Evolutionary conservation across 2,888 invertebrate species (phyloP).

Genomic region (Drosophila ustulata): DNA sequence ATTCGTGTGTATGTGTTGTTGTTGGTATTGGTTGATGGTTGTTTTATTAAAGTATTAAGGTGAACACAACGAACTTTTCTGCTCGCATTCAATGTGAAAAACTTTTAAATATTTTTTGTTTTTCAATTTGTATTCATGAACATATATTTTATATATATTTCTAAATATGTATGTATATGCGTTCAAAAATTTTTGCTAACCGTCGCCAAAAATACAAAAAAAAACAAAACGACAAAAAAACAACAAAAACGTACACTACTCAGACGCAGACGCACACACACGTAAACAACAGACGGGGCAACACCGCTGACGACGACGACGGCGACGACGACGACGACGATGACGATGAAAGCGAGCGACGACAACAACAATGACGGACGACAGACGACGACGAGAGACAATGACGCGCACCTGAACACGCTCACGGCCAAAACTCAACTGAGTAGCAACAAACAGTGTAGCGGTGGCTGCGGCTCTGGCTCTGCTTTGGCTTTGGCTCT

Average conservation of each 20-base stretch:
- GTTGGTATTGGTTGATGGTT: not conserved
- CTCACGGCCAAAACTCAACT: constrained; percentile 70
- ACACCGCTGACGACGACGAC: constrained; percentile 33
- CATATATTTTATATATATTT: constrained; percentile 13
- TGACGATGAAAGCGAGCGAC: constrained; percentile 17
- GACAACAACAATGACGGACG: constrained; percentile 44
- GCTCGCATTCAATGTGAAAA: constrained; percentile 42
- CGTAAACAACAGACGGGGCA: constrained; percentile 48
- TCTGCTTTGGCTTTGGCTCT: constrained; percentile 25
- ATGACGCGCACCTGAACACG: constrained; percentile 58
- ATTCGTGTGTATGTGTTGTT: constrained; percentile 10
- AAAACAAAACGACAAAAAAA: constrained; percentile 39
- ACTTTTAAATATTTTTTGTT: constrained; percentile 21
- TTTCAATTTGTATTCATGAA: constrained; percentile 12
- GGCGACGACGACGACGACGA: constrained; percentile 26
- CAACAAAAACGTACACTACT: constrained; percentile 58
- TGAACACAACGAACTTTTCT: constrained; percentile 53
- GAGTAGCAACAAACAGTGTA: constrained; percentile 33
- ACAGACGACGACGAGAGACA: constrained; percentile 22
- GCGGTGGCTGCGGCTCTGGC: constrained; percentile 47
- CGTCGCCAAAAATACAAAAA: constrained; percentile 55
- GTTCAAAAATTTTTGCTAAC: constrained; percentile 58
- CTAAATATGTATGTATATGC: constrained; percentile 39
- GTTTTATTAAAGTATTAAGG: constrained; percentile 15
- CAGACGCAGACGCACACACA: constrained; percentile 67